phyloP scores from a whole-genome alignment of 2,797 vertebrate genomes.

The Coluber constrictor region DNA sequence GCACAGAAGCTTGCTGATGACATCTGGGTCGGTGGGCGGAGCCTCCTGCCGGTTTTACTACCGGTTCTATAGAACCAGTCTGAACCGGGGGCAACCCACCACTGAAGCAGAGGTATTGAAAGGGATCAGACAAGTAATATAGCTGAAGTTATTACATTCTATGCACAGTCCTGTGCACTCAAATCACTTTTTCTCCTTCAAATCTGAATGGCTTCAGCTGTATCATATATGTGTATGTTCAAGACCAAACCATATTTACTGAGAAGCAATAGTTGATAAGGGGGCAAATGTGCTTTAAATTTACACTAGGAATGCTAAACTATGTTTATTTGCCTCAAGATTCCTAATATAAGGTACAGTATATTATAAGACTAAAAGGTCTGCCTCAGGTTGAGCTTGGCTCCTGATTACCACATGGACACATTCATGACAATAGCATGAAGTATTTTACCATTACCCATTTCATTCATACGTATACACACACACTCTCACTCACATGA shows the following conservation, averaged over 20 bases:
- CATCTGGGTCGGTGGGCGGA: no score
- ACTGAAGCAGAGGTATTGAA: not conserved
- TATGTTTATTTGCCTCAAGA: not conserved
- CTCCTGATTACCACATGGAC: not conserved
- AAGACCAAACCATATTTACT: not conserved
- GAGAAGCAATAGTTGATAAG: not conserved
- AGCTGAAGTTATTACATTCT: not conserved
- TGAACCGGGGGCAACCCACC: no score
- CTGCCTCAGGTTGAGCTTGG: not conserved
- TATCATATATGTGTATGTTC: not conserved
- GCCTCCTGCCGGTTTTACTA: no score
- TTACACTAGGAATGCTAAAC: not conserved
- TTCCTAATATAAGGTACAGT: not conserved
- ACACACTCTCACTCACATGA: not conserved
- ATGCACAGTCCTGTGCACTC: not conserved
- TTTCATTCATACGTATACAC: not conserved
- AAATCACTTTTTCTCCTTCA: not conserved
- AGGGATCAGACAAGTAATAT: not conserved
- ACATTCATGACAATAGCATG: not conserved
- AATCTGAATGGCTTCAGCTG: not conserved
- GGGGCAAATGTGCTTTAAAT: not conserved
- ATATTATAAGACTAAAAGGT: not conserved
- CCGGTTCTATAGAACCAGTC: no score
- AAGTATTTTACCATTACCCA: not conserved
- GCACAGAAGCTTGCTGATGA: no score